Evolutionary conservation across 2,113 vertebrate species (phyloP).

Genomic region (Agapornis roseicollis): DNA sequence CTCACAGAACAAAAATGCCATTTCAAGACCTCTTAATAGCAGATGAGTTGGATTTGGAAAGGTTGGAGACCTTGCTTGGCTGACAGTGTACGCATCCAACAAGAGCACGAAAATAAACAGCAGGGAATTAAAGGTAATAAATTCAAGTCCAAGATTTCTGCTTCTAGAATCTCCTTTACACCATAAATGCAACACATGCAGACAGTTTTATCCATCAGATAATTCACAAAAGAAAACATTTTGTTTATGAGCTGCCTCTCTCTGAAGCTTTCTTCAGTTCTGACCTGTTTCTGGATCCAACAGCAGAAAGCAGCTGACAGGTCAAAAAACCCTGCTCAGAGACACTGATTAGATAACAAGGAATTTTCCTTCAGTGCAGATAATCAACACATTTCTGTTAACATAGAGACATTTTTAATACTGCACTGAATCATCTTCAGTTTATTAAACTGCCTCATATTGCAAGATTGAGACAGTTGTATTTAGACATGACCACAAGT

Average conservation of each 20-base stretch:
- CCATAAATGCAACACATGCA: neutral
- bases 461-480: neutral
- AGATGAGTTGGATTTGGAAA: neutral
- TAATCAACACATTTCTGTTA: neutral
- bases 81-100: neutral
- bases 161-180: neutral
- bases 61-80: neutral
- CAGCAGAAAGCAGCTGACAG: neutral
- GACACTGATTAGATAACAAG: neutral
- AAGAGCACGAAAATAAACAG: neutral
- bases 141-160: neutral
- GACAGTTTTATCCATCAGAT: neutral
- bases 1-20: neutral
- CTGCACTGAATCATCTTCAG: neutral
- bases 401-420: constrained; percentile 22
- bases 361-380: neutral
- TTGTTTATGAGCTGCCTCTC: neutral
- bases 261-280: neutral
- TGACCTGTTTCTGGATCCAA: rapidly evolving
- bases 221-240: neutral
- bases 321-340: neutral
- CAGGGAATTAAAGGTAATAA: neutral
- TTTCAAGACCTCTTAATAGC: neutral
- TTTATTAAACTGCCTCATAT: neutral
- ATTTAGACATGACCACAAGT: neutral